A percentile compares a stretch with the other conserved stretches of the same genome.
These are phyloP conservation scores for Montipora efflorescens DNA, from an alignment of 64 coral and sea anemone genomes.

Conservation along the genomic window DNA sequence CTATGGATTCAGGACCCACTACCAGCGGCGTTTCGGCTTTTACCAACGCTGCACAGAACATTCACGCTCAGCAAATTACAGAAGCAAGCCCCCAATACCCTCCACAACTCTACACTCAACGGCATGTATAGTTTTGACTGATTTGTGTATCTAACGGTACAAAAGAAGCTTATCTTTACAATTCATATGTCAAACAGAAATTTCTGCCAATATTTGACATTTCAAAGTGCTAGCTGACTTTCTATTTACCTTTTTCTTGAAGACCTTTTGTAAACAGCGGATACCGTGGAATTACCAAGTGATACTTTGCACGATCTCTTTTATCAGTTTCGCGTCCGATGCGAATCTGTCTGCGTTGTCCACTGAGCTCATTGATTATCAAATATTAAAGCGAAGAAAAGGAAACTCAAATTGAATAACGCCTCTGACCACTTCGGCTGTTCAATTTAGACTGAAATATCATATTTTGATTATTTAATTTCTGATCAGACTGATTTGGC, in stretches of 20 bases:
- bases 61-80: constrained; percentile 79
- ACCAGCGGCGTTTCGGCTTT: constrained; percentile 82
- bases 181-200: constrained; percentile 62
- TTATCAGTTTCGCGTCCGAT: background rate
- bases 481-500: constrained; percentile 72
- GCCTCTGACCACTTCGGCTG: constrained; percentile 13
- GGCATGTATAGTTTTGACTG: constrained; percentile 86
- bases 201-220: constrained; percentile 33
- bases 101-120: constrained; percentile 81
- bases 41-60: constrained; percentile 78
- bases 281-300: constrained; percentile 38
- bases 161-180: constrained; percentile 44
- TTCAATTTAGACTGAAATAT: constrained; percentile 55
- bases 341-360: background rate
- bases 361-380: background rate
- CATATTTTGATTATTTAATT: constrained; percentile 83
- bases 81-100: constrained; percentile 79
- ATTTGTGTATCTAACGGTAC: constrained; percentile 63
- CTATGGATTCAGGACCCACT: constrained; percentile 82
- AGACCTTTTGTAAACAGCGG: constrained; percentile 31
- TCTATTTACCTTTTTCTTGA: constrained; percentile 49
- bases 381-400: background rate
- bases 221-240: constrained; percentile 21
- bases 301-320: constrained; percentile 11
- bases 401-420: constrained; percentile 38